Base-by-base conservation (phyloP, 2,797 vertebrate genomes). In the Nyctalus aviator region DNA sequence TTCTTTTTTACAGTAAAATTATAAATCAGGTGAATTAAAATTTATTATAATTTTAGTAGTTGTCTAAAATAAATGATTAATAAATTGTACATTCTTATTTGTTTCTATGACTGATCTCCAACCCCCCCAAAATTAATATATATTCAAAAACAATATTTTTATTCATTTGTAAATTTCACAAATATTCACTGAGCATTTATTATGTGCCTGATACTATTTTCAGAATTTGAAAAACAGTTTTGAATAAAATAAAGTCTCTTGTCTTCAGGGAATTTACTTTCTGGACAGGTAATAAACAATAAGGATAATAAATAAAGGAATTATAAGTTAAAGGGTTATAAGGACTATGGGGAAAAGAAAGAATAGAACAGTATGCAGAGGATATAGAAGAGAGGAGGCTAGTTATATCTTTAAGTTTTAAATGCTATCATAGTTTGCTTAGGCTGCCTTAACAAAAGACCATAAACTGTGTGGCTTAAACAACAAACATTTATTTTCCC, bases 111-210 rank as follows among this genome's bases (percentile, higher is more conserved):
- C 30, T 92, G 21, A 83, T 86, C n/a, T 69, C 84, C 71, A 83
- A 75, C 7, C 35, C 81, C 81, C 55, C 9, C 8, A 37, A 10
- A 64, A 68, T 57, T 59, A 84, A n/a, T 76, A 27, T 81, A 14
- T 92, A 35, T 44, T 91, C 59, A 89, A 93, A 96, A 91, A 71
- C 4, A 55, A 21, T 55, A n/a, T 84, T 48, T 88, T 62, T 79
- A 66, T 73, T 72, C 48, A 78, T 57, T 85, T 78, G 50, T 27
- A 88, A 84, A 87, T 81, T 92, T 76, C 55, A 27, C 14, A 93
- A 71, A 23, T 88, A 59, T 88, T 44, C 92, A 82, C 50, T 81
- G 69, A 89, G n/a, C n/a, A 73, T 91, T 83, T 73, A 72, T 15
- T 85, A 15, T 30, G 18, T 64, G 17, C 30, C 81, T 88, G 23